Conservation (phyloP, 2,888 invertebrate genomes). For the Hedya salicella region DNA sequence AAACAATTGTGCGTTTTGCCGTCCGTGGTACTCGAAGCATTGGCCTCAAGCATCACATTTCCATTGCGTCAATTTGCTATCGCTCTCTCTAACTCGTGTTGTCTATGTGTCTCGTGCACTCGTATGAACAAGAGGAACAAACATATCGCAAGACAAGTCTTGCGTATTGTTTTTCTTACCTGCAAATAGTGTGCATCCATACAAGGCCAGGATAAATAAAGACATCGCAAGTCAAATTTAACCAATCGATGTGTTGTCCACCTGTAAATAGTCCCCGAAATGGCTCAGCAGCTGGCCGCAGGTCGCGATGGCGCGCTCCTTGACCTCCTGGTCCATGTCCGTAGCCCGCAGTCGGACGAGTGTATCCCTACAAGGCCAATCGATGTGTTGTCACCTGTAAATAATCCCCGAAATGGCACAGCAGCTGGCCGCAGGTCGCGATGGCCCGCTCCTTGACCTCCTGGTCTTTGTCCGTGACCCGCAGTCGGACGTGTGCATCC, state of each 20-base stretch:
- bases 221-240: too few species aligned
- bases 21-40: too few species aligned
- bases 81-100: too few species aligned
- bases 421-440: constrained; percentile 96
- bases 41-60: too few species aligned
- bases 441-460: constrained; percentile 99
- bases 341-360: constrained; percentile 94
- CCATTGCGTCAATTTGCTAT: too few species aligned
- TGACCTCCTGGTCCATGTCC: constrained; percentile 97
- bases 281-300: constrained; percentile 96
- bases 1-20: too few species aligned
- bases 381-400: constrained; percentile 86
- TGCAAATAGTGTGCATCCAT: constrained; percentile 94
- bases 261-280: constrained; percentile 95
- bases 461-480: constrained; percentile 98
- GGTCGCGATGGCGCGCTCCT: constrained; percentile 98
- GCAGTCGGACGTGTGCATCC: constrained; percentile 92
- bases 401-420: constrained; percentile 96
- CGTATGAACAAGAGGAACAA: too few species aligned
- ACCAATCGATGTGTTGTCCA: too few species aligned
- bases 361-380: constrained; percentile 88
- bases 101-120: too few species aligned
- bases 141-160: too few species aligned
- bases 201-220: too few species aligned
- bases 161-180: too few species aligned